Conservation (phyloP, 2,113 vertebrate genomes). For the Dolichotis patagonum region DNA sequence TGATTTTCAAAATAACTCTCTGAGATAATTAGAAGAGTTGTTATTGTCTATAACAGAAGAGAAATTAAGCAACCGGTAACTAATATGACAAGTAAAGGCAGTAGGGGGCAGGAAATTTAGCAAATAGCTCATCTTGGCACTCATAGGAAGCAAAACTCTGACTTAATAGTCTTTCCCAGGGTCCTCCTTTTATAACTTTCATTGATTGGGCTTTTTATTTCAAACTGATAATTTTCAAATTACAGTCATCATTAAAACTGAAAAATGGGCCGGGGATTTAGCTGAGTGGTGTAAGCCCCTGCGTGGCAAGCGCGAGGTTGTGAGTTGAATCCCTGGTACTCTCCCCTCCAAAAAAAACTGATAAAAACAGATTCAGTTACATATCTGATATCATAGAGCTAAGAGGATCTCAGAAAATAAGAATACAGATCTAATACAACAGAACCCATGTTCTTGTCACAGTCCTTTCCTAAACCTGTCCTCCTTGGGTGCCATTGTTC, state of each 20-base stretch:
- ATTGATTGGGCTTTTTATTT: background rate
- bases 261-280: too few relatives aligned
- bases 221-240: slow-evolving; percentile 32
- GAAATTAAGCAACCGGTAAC: slow-evolving; percentile 28
- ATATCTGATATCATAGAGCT: background rate
- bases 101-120: background rate
- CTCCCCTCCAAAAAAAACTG: too few relatives aligned
- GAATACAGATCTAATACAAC: background rate
- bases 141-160: background rate
- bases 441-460: background rate
- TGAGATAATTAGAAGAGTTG: slow-evolving; percentile 30
- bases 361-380: background rate
- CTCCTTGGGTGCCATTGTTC: background rate
- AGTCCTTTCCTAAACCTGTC: slow-evolving; percentile 22
- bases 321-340: too few relatives aligned
- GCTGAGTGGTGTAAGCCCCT: too few relatives aligned
- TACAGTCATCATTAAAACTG: background rate
- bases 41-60: slow-evolving; percentile 1
- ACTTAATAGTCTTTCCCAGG: background rate
- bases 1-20: slow-evolving; percentile 48
- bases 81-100: slow-evolving; percentile 31
- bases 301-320: too few relatives aligned
- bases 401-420: background rate
- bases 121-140: slow-evolving; percentile 35
- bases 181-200: background rate